Conservation (phyloP, 2,888 invertebrate species). For the Myopa testacea region DNA sequence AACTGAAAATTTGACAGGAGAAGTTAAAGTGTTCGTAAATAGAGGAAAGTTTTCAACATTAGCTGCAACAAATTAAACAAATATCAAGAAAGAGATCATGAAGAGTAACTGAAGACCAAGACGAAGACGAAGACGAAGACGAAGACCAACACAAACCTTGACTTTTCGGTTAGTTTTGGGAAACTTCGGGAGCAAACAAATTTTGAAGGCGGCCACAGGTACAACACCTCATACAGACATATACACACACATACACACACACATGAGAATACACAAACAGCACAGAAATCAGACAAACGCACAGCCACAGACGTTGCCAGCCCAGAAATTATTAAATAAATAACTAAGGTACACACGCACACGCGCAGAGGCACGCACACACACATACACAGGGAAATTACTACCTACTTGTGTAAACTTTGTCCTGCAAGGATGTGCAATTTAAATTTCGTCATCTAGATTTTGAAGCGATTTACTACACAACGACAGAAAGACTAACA, state of each 20-base stretch:
- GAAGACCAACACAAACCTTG: not conserved
- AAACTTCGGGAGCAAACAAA: slow-evolving; percentile 16
- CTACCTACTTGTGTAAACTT: slow-evolving; percentile 23
- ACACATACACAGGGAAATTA: not conserved
- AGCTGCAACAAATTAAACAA: slow-evolving; percentile 21
- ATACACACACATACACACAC: not conserved
- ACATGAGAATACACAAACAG: not conserved
- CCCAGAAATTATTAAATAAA: slow-evolving; percentile 22
- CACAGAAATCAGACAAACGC: too few relatives aligned
- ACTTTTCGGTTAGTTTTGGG: slow-evolving; percentile 7
- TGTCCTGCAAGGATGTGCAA: slow-evolving; percentile 26
- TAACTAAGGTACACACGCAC: slow-evolving; percentile 7
- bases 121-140: not conserved
- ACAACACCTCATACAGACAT: not conserved
- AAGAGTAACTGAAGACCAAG: not conserved
- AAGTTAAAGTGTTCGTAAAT: not conserved
- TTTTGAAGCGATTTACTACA: not conserved
- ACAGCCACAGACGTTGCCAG: not conserved
- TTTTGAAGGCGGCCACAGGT: slow-evolving; percentile 19
- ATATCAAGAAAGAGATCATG: not conserved
- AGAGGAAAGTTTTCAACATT: slow-evolving; percentile 18
- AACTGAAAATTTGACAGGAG: not conserved
- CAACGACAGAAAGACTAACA: not conserved
- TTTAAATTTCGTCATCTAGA: slow-evolving; percentile 35
- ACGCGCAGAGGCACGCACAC: too few relatives aligned